Evolutionary conservation across 2,797 vertebrate genomes (phyloP), one percentile per base, ranked within the genome.

Genomic region (Alfaro cultratus): DNA sequence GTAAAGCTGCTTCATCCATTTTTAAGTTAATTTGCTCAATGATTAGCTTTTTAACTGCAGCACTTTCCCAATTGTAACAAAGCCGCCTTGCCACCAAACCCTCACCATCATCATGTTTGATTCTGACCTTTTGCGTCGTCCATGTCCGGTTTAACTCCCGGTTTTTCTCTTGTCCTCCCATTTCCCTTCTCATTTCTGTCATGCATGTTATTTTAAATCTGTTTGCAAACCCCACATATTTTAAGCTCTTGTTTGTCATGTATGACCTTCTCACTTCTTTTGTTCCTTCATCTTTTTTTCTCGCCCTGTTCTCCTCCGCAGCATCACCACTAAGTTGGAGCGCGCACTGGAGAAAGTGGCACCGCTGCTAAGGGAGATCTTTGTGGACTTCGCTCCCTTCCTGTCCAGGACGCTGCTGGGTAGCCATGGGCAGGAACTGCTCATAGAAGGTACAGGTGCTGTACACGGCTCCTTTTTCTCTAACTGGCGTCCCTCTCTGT

Each of bases 331-430:
- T 88, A 99, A 99, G 95, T 96, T 99, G 93, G 98, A 99, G 95
- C 97, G 98, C 31, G 98, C 99, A 34, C 95, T 99, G 92, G 99
- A 99, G 95, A 99, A 99, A 93, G 99, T 99, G 89, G 98, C 99
- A 39, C 99, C 99, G 15, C 95, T 99, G 85, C 94, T 99, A 91
- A 95, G 99, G 90, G 99, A 99, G 96, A 99, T 99, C 89, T 99
- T 99, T 92, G 99, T 99, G 94, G 99, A 99, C 93, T 99, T 99
- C 91, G 98, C 98, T 1, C 98, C 98, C 68, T 99, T 99, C 94
- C 94, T 99, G 41, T 99, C 99, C 70, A 96, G 98, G 89, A 99
- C 99, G 2, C 94, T 99, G 90, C 94, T 99, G 94, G 99, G 98
- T 92, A 99, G 98, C 94, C 99, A 99, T 91, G 99, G 99, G 95